Percentiles rank a stretch among this genome's conserved stretches.
phyloP scores from a whole-genome alignment of 2,113 vertebrate species.

The Mustela nigripes region DNA sequence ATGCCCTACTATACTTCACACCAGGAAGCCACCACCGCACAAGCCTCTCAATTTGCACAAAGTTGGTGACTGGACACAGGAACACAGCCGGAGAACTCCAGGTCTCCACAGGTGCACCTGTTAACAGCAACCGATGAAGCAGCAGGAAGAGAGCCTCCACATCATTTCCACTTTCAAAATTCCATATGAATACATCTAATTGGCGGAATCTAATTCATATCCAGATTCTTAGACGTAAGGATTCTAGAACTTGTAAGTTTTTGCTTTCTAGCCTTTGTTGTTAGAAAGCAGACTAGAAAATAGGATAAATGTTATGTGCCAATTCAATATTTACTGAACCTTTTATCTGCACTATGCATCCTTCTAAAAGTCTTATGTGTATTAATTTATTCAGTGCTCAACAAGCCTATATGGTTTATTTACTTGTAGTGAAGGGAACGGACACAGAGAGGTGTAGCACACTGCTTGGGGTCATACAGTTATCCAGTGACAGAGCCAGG shows the following conservation, averaged over 20 bases:
- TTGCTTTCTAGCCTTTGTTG: not conserved
- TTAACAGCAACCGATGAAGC: not conserved
- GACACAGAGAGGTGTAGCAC: not conserved
- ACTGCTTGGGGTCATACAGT: not conserved
- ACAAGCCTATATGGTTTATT: not conserved
- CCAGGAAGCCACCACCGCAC: not conserved
- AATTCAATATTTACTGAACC: not conserved
- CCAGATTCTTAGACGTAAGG: not conserved
- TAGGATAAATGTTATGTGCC: not conserved
- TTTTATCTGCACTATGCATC: not conserved
- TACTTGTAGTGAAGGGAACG: not conserved
- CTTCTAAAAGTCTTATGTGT: not conserved
- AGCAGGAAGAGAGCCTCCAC: not conserved
- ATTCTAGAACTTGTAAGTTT: not conserved
- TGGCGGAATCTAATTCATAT: not conserved
- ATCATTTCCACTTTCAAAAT: not conserved
- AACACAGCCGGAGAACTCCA: not conserved
- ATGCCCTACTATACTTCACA: not conserved
- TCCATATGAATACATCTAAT: not conserved
- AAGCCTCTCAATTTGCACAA: not conserved
- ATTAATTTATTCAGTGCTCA: not conserved
- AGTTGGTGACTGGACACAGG: not conserved
- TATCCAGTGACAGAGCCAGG: not conserved
- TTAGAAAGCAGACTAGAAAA: not conserved
- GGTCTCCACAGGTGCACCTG: not conserved